Base-by-base conservation (phyloP, 2,888 invertebrate species). In the Loripinus fragilis region DNA sequence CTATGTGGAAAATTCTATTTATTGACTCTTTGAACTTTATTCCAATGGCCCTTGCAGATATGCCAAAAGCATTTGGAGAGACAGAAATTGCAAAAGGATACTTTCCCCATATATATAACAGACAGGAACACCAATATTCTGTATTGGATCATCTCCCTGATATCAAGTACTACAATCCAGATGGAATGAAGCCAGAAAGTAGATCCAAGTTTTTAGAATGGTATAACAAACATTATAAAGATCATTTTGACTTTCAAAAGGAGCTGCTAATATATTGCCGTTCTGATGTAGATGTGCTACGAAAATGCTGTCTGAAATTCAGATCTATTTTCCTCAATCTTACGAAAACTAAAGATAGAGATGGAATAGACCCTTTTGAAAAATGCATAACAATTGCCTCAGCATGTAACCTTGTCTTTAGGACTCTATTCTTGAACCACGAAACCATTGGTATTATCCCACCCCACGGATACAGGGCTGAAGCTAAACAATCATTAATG, bases 361-460 rank as follows among this genome's bases (percentile, higher is more conserved):
- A n/a, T 8, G 72, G 67, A 28, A 74, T 75, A 7, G 78, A 78
- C 48, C 73, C 74, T 17, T 77, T 78, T 69, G 69, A 81, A 50
- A 71, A 68, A 23, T 75, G 68, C 25, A 74, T 78, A 20, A 78
- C 78, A 5, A 81, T 75, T 41, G 76, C 76, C 30, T 79, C 76
- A 20, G 78, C 70, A 15, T 73, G 78, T 64, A 67, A 79, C 23
- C 25, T 66, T 30, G 77, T 77, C 12, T 74, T 64, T 42, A 71
- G 74, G 25, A 55, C 60, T 35, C 60, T n/a, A 25, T 81, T 66
- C 25, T 23, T 70, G 12, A 33, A 74, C 5, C 30, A 66, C 17
- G 45, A 71, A 25, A 64, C 42, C 65, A 78, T 75, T n/a, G 75
- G 78, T 17, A 76, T 78, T 25, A 81, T 81, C 17, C 78, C 78